Percentiles rank a stretch among this genome's conserved stretches.
These are phyloP conservation scores for Oreotrochilus melanogaster DNA, from an alignment of 2,113 vertebrate species.

Conservation along the genomic window DNA sequence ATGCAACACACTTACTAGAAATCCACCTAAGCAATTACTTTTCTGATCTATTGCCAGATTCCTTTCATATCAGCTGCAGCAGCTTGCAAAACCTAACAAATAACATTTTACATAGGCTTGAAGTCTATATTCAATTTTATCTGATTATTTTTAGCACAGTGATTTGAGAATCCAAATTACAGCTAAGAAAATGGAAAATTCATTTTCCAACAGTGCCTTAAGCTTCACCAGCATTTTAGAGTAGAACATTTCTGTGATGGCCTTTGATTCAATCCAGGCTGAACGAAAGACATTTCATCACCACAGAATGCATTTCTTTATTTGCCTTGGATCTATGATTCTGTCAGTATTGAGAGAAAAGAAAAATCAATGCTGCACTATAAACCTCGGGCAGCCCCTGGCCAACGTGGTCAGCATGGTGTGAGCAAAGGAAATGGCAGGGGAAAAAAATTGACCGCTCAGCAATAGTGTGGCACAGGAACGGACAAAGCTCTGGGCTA, in stretches of 20 bases:
- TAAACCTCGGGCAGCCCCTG: slow-evolving; percentile 85
- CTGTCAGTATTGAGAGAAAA: slow-evolving; percentile 97
- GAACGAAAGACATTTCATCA: slow-evolving; percentile 95
- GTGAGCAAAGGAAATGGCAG: slow-evolving; percentile 86
- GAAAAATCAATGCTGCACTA: slow-evolving; percentile 93
- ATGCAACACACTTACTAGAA: slow-evolving; percentile 28
- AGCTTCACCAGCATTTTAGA: slow-evolving; percentile 79
- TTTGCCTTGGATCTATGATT: slow-evolving; percentile 99
- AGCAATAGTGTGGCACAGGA: slow-evolving; percentile 84
- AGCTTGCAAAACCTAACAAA: slow-evolving; percentile 57
- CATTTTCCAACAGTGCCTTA: slow-evolving; percentile 80
- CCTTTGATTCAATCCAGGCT: slow-evolving; percentile 89
- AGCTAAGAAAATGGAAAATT: slow-evolving; percentile 80
- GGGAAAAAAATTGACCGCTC: slow-evolving; percentile 85
- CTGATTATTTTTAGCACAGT: slow-evolving; percentile 73
- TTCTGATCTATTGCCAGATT: slow-evolving; percentile 49
- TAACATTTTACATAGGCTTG: slow-evolving; percentile 68
- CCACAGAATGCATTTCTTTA: slow-evolving; percentile 96
- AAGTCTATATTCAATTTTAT: slow-evolving; percentile 67
- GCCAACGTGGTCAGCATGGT: slow-evolving; percentile 85
- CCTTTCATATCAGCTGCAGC: slow-evolving; percentile 28
- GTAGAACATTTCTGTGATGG: slow-evolving; percentile 82
- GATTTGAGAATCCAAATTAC: slow-evolving; percentile 76
- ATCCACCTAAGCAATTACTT: slow-evolving; percentile 53
- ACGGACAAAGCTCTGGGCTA: slow-evolving; percentile 84